Evolutionary conservation across 2,113 vertebrate genomes (phyloP).

Genomic region (Todiramphus chloris): DNA sequence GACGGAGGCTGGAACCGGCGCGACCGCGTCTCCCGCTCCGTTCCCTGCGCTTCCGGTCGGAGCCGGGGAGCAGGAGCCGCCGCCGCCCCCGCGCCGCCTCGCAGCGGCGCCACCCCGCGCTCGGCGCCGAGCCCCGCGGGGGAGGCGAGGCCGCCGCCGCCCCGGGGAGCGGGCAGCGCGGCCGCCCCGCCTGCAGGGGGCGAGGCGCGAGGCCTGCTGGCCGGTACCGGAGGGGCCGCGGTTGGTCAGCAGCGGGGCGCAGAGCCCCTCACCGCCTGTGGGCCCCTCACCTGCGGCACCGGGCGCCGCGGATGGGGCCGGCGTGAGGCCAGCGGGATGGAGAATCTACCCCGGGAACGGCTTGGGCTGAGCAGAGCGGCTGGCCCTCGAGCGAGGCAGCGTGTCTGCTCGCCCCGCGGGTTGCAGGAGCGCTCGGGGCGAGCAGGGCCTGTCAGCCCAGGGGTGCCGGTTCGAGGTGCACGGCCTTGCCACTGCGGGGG

Average conservation of each 20-base stretch:
- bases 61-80: slow-evolving; percentile 60
- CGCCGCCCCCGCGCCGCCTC: slow-evolving; percentile 46
- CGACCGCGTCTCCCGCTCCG: not conserved
- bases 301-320: not conserved
- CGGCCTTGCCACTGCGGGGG: not conserved
- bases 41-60: slow-evolving; percentile 68
- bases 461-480: rapidly evolving
- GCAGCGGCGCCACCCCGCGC: slow-evolving; percentile 50
- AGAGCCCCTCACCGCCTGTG: not conserved
- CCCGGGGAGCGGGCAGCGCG: not conserved
- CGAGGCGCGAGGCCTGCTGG: not conserved
- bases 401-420: not conserved
- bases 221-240: too few relatives aligned
- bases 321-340: not conserved
- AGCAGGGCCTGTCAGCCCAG: rapidly evolving
- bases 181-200: not conserved
- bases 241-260: not conserved
- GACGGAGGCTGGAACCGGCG: slow-evolving; percentile 10
- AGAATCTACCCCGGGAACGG: rapidly evolving
- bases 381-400: not conserved
- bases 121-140: not conserved
- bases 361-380: not conserved
- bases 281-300: rapidly evolving
- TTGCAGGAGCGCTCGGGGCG: not conserved
- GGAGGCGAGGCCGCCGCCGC: not conserved